These are phyloP conservation scores for Oegoconia quadripuncta DNA, from an alignment of 2,888 invertebrate species.

Conservation along the genomic window DNA sequence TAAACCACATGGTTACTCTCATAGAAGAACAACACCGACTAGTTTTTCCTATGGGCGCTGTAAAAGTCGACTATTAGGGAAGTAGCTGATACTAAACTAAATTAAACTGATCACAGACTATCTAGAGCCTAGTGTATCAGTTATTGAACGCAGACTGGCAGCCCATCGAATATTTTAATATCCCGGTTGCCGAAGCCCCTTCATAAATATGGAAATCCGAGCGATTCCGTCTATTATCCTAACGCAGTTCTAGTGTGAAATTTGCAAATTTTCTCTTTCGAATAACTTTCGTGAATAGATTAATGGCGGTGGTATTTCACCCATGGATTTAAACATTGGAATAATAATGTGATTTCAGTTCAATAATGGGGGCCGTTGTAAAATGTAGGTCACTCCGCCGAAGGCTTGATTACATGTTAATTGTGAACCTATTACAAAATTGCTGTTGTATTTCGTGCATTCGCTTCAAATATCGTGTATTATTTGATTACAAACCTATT, in stretches of 20 bases:
- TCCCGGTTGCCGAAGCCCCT: constrained; percentile 24
- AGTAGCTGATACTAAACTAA: too few species aligned
- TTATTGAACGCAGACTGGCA: neutral
- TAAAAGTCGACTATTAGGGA: too few species aligned
- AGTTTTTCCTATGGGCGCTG: too few species aligned
- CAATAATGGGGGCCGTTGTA: neutral
- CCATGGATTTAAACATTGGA: constrained; percentile 12
- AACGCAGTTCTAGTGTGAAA: constrained; percentile 37
- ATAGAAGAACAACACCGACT: too few species aligned
- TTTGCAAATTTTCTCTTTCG: constrained; percentile 31
- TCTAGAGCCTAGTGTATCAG: too few species aligned
- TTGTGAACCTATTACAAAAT: too few species aligned
- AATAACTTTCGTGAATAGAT: constrained; percentile 34
- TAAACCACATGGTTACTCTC: too few species aligned
- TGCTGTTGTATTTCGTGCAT: too few species aligned
- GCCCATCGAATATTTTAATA: constrained; percentile 27
- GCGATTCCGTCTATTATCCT: constrained; percentile 35
- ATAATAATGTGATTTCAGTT: constrained; percentile 3
- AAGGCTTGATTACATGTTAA: too few species aligned
- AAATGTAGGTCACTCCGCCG: neutral
- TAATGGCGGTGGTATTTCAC: constrained; percentile 20
- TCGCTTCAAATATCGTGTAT: too few species aligned
- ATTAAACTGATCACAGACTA: too few species aligned
- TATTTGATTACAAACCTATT: too few species aligned
- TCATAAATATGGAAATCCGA: constrained; percentile 44